Conservation (phyloP, 2,113 vertebrate genomes). For the Sula dactylatra region DNA sequence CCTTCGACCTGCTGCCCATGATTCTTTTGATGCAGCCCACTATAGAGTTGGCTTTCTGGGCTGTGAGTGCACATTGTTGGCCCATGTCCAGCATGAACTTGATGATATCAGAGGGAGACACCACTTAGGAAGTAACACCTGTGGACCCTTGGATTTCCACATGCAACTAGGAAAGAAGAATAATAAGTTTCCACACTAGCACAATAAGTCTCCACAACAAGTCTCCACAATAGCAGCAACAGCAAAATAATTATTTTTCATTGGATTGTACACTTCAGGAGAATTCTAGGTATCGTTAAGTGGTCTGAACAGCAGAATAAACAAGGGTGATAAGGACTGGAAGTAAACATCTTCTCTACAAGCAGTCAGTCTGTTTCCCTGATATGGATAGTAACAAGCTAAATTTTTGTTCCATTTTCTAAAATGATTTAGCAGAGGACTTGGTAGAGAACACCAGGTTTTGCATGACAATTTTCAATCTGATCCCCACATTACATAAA, state of each 20-base stretch:
- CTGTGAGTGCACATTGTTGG: accelerated
- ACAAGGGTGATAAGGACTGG: not conserved
- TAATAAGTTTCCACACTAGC: not conserved
- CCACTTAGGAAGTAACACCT: not conserved
- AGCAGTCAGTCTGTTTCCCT: not conserved
- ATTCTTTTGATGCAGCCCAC: not conserved
- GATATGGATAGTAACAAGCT: not conserved
- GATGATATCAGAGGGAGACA: not conserved
- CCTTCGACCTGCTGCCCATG: not conserved
- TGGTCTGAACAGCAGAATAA: not conserved
- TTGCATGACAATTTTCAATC: not conserved
- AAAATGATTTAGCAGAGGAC: not conserved
- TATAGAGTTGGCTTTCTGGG: not conserved
- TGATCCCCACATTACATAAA: not conserved
- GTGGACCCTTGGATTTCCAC: not conserved
- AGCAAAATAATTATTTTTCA: not conserved
- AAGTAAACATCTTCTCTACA: not conserved
- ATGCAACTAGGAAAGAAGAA: not conserved
- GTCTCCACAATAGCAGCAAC: not conserved
- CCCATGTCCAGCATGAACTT: not conserved
- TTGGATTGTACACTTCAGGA: not conserved
- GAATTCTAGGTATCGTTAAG: not conserved
- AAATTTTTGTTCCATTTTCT: not conserved
- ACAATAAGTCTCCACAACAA: not conserved
- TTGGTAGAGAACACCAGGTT: not conserved